These are phyloP conservation scores for Rhingia campestris DNA, from an alignment of 2,888 invertebrate species.

Conservation along the genomic window DNA sequence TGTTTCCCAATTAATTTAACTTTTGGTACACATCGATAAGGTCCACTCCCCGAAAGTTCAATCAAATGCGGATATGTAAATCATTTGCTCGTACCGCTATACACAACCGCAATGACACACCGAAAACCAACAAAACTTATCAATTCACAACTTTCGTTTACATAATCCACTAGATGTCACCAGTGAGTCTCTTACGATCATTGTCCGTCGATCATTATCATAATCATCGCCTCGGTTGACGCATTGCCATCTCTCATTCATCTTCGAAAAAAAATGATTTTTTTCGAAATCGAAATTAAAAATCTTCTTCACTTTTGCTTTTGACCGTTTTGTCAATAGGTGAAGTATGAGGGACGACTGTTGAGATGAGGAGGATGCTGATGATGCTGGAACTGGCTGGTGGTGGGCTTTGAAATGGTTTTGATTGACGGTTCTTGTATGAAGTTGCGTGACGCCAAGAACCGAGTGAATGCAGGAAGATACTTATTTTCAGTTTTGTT, in stretches of 20 bases:
- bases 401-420: neutral
- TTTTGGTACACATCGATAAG: neutral
- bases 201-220: conserved; percentile 3
- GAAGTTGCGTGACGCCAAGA: conserved; percentile 28
- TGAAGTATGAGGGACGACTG: neutral
- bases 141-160: conserved; percentile 6
- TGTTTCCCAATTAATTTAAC: too few species aligned
- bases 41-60: neutral
- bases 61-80: conserved; percentile 1
- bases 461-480: conserved; percentile 14
- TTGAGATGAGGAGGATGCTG: neutral
- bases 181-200: conserved; percentile 17
- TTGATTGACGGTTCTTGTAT: conserved; percentile 27
- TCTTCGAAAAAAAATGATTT: neutral
- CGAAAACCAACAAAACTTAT: neutral
- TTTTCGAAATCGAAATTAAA: neutral
- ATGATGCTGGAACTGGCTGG: neutral
- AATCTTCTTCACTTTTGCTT: conserved; percentile 8
- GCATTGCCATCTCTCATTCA: neutral
- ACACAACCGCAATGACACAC: neutral
- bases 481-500: neutral
- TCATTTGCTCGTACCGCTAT: neutral
- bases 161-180: conserved; percentile 50
- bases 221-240: neutral
- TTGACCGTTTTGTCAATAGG: neutral